Conservation (phyloP, 2,113 vertebrate genomes). For the Engraulis encrasicolus region DNA sequence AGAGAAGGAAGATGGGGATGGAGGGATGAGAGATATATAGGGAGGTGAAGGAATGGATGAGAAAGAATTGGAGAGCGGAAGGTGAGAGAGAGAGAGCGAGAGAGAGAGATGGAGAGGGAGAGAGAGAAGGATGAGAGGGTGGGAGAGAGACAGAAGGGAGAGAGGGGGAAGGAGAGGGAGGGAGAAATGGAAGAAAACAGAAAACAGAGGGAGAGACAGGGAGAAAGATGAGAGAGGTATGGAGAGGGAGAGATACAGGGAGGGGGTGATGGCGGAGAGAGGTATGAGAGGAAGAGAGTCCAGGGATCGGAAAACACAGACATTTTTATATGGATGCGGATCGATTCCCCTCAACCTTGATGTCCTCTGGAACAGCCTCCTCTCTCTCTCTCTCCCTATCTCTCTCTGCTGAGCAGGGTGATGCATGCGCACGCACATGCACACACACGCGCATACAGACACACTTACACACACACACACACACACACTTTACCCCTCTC, state of each 20-base stretch:
- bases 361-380: constrained; percentile 20
- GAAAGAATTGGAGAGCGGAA: background rate
- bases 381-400: too few species aligned
- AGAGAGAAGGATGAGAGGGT: background rate
- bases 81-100: constrained; percentile 29
- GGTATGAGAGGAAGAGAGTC: too few species aligned
- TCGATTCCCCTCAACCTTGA: background rate
- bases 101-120: background rate
- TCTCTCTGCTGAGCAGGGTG: too few species aligned
- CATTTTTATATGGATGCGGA: background rate
- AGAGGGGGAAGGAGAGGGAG: constrained; percentile 28
- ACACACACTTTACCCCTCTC: constrained; percentile 29
- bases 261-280: background rate
- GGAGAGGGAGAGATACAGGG: constrained; percentile 36
- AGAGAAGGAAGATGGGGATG: too few species aligned
- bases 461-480: too few species aligned
- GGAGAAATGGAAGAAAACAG: too few species aligned
- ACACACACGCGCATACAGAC: background rate
- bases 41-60: background rate
- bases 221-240: too few species aligned
- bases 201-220: too few species aligned
- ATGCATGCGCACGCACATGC: background rate
- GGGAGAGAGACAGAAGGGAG: background rate
- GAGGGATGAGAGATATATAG: too few species aligned
- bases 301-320: background rate